Evolutionary conservation across 2,797 vertebrate species (phyloP).

Genomic region (Lophotriccus pileatus): DNA sequence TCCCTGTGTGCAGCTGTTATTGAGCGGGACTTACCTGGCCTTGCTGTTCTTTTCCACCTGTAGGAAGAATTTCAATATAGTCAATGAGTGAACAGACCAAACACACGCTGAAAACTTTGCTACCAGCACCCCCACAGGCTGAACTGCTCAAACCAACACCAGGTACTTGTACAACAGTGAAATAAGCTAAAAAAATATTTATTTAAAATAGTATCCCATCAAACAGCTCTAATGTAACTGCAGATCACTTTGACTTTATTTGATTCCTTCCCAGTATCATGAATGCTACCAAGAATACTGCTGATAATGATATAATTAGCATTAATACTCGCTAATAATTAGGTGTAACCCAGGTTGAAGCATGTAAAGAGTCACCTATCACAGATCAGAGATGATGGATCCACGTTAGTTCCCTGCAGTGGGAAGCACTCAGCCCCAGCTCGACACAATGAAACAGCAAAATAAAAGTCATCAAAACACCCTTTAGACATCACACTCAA

Average conservation of each 20-base stretch:
- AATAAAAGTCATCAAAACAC: constrained; percentile 8
- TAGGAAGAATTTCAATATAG: constrained; percentile 9
- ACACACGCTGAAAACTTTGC: neutral
- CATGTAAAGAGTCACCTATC: neutral
- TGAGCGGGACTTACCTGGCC: neutral
- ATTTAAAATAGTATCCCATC: constrained; percentile 9
- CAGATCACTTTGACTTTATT: constrained; percentile 8
- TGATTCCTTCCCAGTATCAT: constrained; percentile 11
- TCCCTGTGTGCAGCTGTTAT: neutral
- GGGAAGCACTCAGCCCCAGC: constrained; percentile 18
- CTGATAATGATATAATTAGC: neutral
- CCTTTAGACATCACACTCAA: neutral
- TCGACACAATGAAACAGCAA: neutral
- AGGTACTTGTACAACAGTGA: neutral
- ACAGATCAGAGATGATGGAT: neutral
- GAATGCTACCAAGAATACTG: neutral
- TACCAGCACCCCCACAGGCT: neutral
- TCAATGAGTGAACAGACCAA: neutral
- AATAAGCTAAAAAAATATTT: neutral
- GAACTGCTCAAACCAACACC: neutral
- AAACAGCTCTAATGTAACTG: neutral
- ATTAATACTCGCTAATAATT: neutral
- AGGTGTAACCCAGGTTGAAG: neutral
- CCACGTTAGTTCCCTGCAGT: neutral
- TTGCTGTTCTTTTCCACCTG: constrained; percentile 1